Evolutionary conservation across 1,140 invertebrate species (phyloP).

Genomic region (Drosophila erecta): DNA sequence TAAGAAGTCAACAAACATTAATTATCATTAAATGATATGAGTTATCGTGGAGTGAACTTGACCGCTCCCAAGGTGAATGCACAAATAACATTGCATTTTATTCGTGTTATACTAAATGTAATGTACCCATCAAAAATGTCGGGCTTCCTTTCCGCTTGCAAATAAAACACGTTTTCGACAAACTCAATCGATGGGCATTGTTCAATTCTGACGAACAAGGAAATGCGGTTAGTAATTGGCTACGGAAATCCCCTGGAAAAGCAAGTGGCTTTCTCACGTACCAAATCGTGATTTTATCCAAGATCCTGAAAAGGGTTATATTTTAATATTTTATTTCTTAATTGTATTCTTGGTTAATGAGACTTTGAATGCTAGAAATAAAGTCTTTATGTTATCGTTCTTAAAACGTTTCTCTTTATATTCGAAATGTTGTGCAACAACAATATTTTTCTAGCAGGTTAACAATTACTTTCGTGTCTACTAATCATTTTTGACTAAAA

Average conservation of each 20-base stretch:
- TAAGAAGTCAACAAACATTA: constrained; percentile 33
- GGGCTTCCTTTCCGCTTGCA: constrained; percentile 18
- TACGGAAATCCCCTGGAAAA: constrained; percentile 22
- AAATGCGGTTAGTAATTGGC: constrained; percentile 38
- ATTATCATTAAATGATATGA: constrained; percentile 22
- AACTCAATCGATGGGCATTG: constrained; percentile 24
- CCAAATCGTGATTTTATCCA: constrained; percentile 7
- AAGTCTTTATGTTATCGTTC: too few relatives aligned
- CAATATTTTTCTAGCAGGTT: not conserved
- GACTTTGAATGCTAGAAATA: not conserved
- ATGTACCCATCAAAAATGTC: constrained; percentile 34
- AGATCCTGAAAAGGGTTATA: constrained; percentile 17
- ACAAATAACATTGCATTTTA: constrained; percentile 2
- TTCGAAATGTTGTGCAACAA: not conserved
- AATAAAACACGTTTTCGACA: constrained; percentile 40
- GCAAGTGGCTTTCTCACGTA: not conserved
- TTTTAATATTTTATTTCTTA: not conserved
- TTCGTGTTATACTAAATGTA: constrained; percentile 18
- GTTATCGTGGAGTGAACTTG: constrained; percentile 37
- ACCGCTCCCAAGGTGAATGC: constrained; percentile 31
- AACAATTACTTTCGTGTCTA: not conserved
- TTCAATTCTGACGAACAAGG: constrained; percentile 58
- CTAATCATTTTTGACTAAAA: not conserved
- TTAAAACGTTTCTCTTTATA: too few relatives aligned
- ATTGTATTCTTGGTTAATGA: not conserved